Evolutionary conservation across 2,888 invertebrate genomes (phyloP).

Genomic region (Cephus runcator): DNA sequence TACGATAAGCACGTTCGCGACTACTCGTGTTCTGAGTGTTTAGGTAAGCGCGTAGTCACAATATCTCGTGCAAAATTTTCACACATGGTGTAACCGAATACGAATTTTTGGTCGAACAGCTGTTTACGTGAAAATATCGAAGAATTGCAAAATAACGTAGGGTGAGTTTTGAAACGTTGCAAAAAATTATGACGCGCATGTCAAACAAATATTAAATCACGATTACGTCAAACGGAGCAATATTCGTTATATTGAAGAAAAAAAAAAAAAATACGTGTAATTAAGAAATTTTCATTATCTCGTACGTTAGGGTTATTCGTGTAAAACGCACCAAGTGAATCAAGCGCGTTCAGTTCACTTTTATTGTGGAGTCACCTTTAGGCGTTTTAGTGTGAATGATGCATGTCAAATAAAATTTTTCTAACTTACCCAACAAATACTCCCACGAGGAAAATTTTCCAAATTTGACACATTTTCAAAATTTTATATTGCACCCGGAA

Average conservation of each 20-base stretch:
- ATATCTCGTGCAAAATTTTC: background rate
- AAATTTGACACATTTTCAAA: background rate
- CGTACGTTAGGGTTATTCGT: background rate
- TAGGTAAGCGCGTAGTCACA: background rate
- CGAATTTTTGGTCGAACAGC: background rate
- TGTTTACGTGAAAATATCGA: background rate
- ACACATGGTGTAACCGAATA: background rate
- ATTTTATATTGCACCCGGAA: background rate
- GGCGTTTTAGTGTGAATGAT: background rate
- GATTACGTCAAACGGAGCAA: no score
- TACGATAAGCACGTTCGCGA: background rate
- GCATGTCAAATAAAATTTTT: background rate
- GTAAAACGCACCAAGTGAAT: background rate
- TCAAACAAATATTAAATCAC: no score
- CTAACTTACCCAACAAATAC: background rate
- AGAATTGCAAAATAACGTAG: background rate
- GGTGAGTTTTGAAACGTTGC: background rate
- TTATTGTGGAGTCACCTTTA: background rate
- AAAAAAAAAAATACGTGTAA: no score
- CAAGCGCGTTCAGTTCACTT: background rate
- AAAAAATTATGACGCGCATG: no score
- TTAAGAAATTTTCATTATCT: no score
- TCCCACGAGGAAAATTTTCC: background rate
- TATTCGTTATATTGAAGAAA: no score
- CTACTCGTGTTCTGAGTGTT: background rate